phyloP scores from a whole-genome alignment of 2,888 invertebrate species.

The Sinohyriopsis cumingii region DNA sequence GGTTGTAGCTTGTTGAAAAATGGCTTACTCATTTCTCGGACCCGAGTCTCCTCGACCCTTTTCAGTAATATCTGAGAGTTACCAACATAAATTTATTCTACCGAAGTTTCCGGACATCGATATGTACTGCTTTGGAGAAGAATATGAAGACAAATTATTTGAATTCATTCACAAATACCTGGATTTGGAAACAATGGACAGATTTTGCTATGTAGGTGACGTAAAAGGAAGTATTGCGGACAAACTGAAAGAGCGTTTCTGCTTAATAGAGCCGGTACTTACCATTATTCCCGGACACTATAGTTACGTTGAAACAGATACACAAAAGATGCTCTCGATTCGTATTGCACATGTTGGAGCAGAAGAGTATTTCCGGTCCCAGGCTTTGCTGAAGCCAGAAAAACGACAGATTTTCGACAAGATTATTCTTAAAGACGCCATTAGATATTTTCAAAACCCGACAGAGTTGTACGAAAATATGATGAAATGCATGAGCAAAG shows the following conservation, averaged over 20 bases:
- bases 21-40: slow-evolving; percentile 65
- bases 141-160: slow-evolving; percentile 61
- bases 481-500: slow-evolving; percentile 50
- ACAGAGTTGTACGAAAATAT: slow-evolving; percentile 56
- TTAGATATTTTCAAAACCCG: slow-evolving; percentile 61
- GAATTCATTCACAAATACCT: slow-evolving; percentile 62
- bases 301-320: slow-evolving; percentile 61
- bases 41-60: slow-evolving; percentile 68
- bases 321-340: slow-evolving; percentile 57
- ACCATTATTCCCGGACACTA: slow-evolving; percentile 65
- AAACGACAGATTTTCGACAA: slow-evolving; percentile 56
- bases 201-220: slow-evolving; percentile 67
- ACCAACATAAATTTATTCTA: slow-evolving; percentile 52
- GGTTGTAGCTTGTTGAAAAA: slow-evolving; percentile 14
- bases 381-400: slow-evolving; percentile 35
- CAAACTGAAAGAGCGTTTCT: slow-evolving; percentile 53
- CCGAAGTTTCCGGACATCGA: slow-evolving; percentile 48
- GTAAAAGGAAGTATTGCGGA: slow-evolving; percentile 59
- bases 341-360: slow-evolving; percentile 62
- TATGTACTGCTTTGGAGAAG: slow-evolving; percentile 56
- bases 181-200: slow-evolving; percentile 64
- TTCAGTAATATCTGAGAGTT: slow-evolving; percentile 65
- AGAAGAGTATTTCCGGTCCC: slow-evolving; percentile 62
- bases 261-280: slow-evolving; percentile 62
- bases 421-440: slow-evolving; percentile 63